Conservation (phyloP, 1,140 invertebrate genomes). For the Asbolus verrucosus region DNA sequence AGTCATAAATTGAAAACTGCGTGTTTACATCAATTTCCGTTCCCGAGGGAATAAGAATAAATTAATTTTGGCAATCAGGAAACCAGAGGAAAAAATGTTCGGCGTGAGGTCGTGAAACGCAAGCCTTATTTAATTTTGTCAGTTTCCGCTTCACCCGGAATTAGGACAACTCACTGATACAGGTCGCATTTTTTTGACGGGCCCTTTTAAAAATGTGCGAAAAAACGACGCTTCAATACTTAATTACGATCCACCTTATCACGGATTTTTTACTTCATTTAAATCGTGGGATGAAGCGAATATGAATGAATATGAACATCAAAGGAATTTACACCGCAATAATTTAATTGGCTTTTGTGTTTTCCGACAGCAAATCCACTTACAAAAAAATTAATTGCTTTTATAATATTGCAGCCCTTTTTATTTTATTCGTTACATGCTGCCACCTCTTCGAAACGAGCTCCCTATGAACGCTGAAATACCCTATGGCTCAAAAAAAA, state of each 20-base stretch:
- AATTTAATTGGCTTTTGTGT: background rate
- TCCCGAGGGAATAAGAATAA: conserved; percentile 7
- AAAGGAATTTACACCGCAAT: background rate
- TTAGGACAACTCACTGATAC: background rate
- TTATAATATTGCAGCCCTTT: no score
- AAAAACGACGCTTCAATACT: background rate
- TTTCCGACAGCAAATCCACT: background rate
- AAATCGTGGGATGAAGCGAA: background rate
- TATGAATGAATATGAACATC: conserved; percentile 1
- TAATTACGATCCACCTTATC: background rate
- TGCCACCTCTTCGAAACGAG: no score
- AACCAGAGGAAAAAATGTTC: background rate
- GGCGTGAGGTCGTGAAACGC: background rate
- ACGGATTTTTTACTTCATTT: background rate
- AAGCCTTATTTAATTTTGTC: conserved; percentile 5
- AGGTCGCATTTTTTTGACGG: no score
- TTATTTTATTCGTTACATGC: no score
- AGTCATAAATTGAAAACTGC: background rate
- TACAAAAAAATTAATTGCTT: no score
- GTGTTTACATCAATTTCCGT: conserved; percentile 2
- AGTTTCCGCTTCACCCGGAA: background rate
- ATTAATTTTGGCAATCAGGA: conserved; percentile 8
- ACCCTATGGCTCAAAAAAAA: no score
- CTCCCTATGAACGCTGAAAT: no score
- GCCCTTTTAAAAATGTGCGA: no score